Base-by-base conservation (phyloP, 2,888 invertebrate genomes). In the Tetramorium bicarinatum region DNA sequence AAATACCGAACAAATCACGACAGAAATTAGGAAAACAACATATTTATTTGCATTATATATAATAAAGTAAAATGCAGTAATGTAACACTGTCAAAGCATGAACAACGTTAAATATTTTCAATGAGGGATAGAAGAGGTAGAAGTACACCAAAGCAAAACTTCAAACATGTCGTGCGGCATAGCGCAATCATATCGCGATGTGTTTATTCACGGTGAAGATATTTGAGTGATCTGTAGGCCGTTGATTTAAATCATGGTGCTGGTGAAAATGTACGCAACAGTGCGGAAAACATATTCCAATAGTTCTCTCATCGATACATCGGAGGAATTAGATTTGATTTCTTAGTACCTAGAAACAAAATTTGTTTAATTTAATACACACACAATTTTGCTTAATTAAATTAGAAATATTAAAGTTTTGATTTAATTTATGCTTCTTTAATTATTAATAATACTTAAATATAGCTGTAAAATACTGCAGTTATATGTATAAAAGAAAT, bases 61-160 rank as follows among this genome's bases (percentile, higher is more conserved):
- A 89, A 90, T 88, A 90, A 90, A 91, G 85, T 85, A 91, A 92
- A 93, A 92, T 93, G 93, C 91, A 91, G 88, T 87, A 86, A 87
- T 87, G 76, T 87, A 92, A 91, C 92, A 93, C 91, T 82, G 86
- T 88, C 86, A 87, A 86, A 91, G 90, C 91, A 90, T 88, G 85
- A 91, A 89, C 88, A 91, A 91, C 85, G 76, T 89, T 85, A 84
- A 91, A 90, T 81, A 81, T 87, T 54, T 75, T 91, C 69, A 72
- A 83, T 83, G 75, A 84, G 56, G 72, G 86, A 84, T 41, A 44
- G 18, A 74, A 89, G 87, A 89, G 87, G 72, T 89, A 89, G 47
- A 71, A 89, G 76, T 91, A 87, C 62, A 91, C 71, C 89, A 92
- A 92, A 90, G 47, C 91, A 89, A 88, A 89, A 88, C 88, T 86